These are phyloP conservation scores for Camponotus floridanus DNA, from an alignment of 1,140 invertebrate genomes.

Conservation along the genomic window DNA sequence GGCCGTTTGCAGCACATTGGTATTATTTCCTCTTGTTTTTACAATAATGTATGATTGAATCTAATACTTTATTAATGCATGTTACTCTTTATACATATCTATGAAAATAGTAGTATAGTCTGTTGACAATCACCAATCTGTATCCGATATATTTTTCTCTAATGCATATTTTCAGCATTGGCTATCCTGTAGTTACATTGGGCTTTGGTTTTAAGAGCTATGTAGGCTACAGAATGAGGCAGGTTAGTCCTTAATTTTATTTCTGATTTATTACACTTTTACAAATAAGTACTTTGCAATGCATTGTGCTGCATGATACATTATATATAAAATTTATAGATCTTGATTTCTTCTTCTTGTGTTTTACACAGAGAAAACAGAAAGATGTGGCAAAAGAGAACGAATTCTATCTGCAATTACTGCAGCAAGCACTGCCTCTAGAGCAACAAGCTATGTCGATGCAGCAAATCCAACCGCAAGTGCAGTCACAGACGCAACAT, in stretches of 20 bases:
- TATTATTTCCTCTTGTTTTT: slow-evolving; percentile 84
- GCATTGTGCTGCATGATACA: background rate
- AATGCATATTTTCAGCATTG: slow-evolving; percentile 90
- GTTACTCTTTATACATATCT: background rate
- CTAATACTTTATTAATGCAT: slow-evolving; percentile 26
- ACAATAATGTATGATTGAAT: slow-evolving; percentile 1
- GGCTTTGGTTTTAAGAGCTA: slow-evolving; percentile 99
- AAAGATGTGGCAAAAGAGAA: slow-evolving; percentile 98
- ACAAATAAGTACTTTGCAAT: slow-evolving; percentile 10
- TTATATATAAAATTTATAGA: background rate
- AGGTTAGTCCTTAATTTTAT: slow-evolving; percentile 85
- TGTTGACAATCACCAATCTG: no score
- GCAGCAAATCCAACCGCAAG: slow-evolving; percentile 83
- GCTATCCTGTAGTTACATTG: slow-evolving; percentile 98
- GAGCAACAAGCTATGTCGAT: slow-evolving; percentile 89
- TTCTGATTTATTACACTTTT: background rate
- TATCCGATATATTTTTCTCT: background rate
- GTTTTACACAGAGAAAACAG: slow-evolving; percentile 91
- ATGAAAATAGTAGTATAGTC: background rate
- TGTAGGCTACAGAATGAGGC: slow-evolving; percentile 95
- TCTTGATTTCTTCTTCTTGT: slow-evolving; percentile 48
- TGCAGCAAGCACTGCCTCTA: slow-evolving; percentile 95
- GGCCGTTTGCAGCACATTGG: slow-evolving; percentile 99
- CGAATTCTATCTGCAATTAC: slow-evolving; percentile 97
- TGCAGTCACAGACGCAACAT: slow-evolving; percentile 80